Conservation (phyloP, 2,888 invertebrate species). For the Ophion obscuratus region DNA sequence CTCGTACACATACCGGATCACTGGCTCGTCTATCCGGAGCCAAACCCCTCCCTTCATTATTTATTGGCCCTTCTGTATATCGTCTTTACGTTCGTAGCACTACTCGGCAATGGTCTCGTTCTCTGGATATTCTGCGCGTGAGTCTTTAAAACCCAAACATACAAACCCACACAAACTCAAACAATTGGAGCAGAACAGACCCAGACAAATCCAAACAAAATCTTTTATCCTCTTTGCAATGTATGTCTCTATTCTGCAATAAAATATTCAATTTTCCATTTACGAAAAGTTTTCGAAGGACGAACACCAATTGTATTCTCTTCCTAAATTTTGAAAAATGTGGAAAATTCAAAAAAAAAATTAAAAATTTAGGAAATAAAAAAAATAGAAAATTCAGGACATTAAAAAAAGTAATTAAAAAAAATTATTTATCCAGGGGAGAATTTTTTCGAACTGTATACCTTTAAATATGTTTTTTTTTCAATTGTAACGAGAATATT, state of each 20-base stretch:
- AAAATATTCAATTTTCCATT: too few species aligned
- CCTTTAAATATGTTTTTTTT: too few species aligned
- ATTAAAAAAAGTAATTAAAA: too few species aligned
- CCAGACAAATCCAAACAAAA: background rate
- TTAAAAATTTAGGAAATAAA: too few species aligned
- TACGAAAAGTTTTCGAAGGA: too few species aligned
- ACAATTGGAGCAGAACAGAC: background rate
- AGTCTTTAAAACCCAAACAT: conserved; percentile 79
- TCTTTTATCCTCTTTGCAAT: background rate
- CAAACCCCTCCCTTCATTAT: conserved; percentile 92
- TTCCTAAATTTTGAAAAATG: background rate
- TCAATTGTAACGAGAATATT: too few species aligned
- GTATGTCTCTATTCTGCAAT: background rate
- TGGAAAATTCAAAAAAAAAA: background rate
- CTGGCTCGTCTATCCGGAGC: conserved; percentile 92
- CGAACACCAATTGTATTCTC: too few species aligned
- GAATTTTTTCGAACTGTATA: too few species aligned
- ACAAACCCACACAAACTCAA: background rate
- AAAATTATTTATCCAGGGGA: too few species aligned
- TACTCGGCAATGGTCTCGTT: conserved; percentile 93
- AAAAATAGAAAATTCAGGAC: too few species aligned
- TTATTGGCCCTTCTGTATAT: conserved; percentile 91
- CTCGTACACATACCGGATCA: conserved; percentile 89
- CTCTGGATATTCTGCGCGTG: conserved; percentile 93
- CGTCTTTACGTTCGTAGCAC: conserved; percentile 89